Conservation (phyloP, 1,140 invertebrate species). For the Drosophila oshimai region DNA sequence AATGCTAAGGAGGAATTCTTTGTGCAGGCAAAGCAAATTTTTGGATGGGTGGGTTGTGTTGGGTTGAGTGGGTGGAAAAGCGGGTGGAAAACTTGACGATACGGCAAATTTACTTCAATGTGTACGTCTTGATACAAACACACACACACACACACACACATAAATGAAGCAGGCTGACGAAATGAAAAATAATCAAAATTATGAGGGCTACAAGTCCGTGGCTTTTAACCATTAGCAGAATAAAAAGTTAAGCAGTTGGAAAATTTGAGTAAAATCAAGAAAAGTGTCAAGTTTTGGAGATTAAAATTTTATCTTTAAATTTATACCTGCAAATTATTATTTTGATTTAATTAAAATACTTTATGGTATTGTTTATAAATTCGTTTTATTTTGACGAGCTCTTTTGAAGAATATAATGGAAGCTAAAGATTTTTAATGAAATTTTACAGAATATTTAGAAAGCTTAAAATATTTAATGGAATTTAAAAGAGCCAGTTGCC, state of each 20-base stretch:
- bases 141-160: neutral
- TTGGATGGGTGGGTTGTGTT: neutral
- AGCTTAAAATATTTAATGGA: too few relatives aligned
- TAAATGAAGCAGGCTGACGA: constrained; percentile 36
- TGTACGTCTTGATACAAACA: constrained; percentile 1
- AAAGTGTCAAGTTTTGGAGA: neutral
- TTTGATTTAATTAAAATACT: too few relatives aligned
- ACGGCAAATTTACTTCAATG: constrained; percentile 46
- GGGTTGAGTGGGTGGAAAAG: neutral
- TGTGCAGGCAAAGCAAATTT: constrained; percentile 52
- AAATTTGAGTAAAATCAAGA: neutral
- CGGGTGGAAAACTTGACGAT: constrained; percentile 24
- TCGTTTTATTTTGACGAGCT: too few relatives aligned
- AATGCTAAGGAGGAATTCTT: constrained; percentile 34
- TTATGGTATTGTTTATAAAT: too few relatives aligned
- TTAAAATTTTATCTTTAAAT: too few relatives aligned
- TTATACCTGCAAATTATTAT: too few relatives aligned
- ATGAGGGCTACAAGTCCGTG: neutral
- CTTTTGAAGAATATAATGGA: too few relatives aligned
- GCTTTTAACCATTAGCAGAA: constrained; percentile 16
- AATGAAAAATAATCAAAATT: constrained; percentile 52
- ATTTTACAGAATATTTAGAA: too few relatives aligned
- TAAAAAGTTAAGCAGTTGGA: neutral
- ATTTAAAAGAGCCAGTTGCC: too few relatives aligned
- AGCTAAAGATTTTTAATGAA: too few relatives aligned